Evolutionary conservation across 2,888 invertebrate species (phyloP).

Genomic region (Mimumesa dahlbomi): DNA sequence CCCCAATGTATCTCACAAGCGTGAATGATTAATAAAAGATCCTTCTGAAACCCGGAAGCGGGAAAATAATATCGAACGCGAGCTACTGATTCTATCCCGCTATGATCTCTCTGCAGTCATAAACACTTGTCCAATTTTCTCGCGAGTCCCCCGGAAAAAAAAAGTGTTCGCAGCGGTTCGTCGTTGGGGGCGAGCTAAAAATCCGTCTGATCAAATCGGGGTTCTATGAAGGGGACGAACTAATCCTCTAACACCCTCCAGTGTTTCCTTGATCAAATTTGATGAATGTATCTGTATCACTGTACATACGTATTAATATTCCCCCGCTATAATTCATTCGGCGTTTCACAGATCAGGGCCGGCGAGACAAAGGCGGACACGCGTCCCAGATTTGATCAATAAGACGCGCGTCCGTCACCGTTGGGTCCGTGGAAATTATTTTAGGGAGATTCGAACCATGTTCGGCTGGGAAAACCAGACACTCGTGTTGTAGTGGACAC

Average conservation of each 20-base stretch:
- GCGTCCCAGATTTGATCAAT: conserved; percentile 51
- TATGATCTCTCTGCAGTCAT: conserved; percentile 29
- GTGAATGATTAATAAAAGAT: too few species aligned
- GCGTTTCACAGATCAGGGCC: conserved; percentile 47
- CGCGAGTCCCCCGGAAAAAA: not conserved
- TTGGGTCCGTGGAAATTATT: conserved; percentile 38
- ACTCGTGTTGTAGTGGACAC: too few species aligned
- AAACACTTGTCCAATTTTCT: conserved; percentile 48
- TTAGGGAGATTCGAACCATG: too few species aligned
- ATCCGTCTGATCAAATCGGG: conserved; percentile 51
- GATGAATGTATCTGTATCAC: conserved; percentile 57
- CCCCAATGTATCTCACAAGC: too few species aligned
- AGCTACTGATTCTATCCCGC: conserved; percentile 29
- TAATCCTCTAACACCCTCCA: conserved; percentile 54
- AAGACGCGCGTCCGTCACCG: conserved; percentile 34
- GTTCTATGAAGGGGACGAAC: conserved; percentile 39
- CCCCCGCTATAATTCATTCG: conserved; percentile 50
- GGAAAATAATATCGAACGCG: too few species aligned
- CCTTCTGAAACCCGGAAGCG: too few species aligned
- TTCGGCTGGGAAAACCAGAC: too few species aligned
- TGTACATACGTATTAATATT: conserved; percentile 60
- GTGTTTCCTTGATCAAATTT: conserved; percentile 55
- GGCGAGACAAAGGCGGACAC: conserved; percentile 52
- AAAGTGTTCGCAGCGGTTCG: conserved; percentile 1
- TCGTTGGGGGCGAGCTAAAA: conserved; percentile 31